Evolutionary conservation across 2,797 vertebrate species (phyloP), one percentile per base, ranked within the genome.

Genomic region (Myotis pilosus): DNA sequence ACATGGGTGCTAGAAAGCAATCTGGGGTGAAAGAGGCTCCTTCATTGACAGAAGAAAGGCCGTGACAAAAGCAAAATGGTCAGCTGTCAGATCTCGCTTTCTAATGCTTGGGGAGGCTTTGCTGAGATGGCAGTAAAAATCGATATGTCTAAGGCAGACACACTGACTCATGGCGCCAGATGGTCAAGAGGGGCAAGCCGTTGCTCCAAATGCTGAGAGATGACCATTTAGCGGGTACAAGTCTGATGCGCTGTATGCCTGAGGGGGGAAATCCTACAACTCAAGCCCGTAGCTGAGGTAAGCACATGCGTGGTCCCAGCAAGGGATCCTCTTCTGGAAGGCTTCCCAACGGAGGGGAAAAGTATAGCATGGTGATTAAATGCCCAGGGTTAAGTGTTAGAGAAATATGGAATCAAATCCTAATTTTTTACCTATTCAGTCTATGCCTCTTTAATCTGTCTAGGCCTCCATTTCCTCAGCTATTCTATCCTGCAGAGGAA

Each of bases 191-290:
- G 81, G 90, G 74, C 91, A 92, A 90, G 62, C 88, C 92, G 64
- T 57, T 28, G n/a, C 81, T 94, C 92, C 85, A 64, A 89, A 90
- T 57, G 64, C 84, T 89, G 68, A 84, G 75, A 94, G 47, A 93
- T 72, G 75, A 53, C 49, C 47, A 95, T 49, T 96, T 75, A 94
- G 93, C 62, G 25, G 5, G 64, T 53, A 33, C 47, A 28, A 8
- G 78, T 53, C 87, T 94, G 94, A 87, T 62, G 55, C 75, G 69
- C 36, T 53, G 16, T 22, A 1, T 90, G 89, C 84, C 23, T 33
- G 20, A 28, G 33, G 33, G n/a, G 10, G 11, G 64, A 16, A n/a
- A 8, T 44, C n/a, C 92, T n/a, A 79, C 22, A 36, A 13, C 19
- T 6, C 9, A 10, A 85, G 57, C 51, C 64, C 44, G 55, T 12